A percentile compares a stretch with the other conserved stretches of the same genome.
These are phyloP conservation scores for Parazoanthus atlanticus DNA, from an alignment of 92 coral and sea anemone genomes.

Conservation along the genomic window DNA sequence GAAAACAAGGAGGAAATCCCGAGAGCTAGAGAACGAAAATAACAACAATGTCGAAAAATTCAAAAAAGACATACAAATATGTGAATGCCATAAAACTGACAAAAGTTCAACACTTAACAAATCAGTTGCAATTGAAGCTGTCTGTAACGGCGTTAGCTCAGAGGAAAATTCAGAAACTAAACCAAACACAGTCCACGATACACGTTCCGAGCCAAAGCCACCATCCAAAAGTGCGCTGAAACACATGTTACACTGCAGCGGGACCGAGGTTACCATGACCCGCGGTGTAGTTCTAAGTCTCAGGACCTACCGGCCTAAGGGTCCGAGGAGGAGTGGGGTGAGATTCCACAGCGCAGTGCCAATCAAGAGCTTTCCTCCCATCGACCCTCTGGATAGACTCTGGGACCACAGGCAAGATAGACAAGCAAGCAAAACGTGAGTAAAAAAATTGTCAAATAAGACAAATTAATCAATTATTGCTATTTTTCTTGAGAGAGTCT, in stretches of 20 bases:
- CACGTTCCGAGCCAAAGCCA: not conserved
- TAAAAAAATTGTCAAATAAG: not conserved
- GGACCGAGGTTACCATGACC: slow-evolving; percentile 38
- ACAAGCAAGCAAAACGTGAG: slow-evolving; percentile 20
- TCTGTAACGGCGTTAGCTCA: not conserved
- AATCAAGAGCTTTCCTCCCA: slow-evolving; percentile 75
- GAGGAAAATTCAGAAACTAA: not conserved
- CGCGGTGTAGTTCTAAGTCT: slow-evolving; percentile 38
- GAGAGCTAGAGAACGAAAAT: not conserved
- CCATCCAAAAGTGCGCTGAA: slow-evolving; percentile 35
- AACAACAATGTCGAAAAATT: not conserved
- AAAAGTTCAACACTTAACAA: not conserved
- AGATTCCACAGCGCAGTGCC: slow-evolving; percentile 45
- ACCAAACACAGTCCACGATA: not conserved
- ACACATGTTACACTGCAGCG: slow-evolving; percentile 31
- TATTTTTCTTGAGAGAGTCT: not conserved
- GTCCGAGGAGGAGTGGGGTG: slow-evolving; percentile 9
- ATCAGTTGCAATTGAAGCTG: not conserved
- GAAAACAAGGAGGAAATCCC: not conserved
- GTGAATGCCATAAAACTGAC: not conserved
- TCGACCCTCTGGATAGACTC: slow-evolving; percentile 59
- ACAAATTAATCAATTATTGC: not conserved
- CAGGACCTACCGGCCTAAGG: slow-evolving; percentile 21
- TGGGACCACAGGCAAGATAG: not conserved
- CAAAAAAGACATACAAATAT: not conserved